Conservation (phyloP, 2,888 invertebrate genomes). For the Thecophora atra region DNA sequence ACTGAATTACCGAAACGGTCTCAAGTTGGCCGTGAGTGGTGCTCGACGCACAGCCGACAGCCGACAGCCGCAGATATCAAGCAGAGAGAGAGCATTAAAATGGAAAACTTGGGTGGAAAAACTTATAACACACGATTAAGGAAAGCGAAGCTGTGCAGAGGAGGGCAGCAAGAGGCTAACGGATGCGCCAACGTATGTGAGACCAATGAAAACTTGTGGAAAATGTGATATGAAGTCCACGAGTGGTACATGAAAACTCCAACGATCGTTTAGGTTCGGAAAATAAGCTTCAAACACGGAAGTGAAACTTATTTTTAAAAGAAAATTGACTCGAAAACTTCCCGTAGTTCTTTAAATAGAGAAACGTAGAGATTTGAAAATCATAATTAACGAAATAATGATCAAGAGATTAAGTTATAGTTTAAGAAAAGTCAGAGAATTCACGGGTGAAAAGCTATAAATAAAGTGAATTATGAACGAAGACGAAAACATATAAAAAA, state of each 20-base stretch:
- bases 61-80: constrained; percentile 1
- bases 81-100: constrained; percentile 10
- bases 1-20: constrained; percentile 60
- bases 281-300: background rate
- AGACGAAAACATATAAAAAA: too few relatives aligned
- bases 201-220: background rate
- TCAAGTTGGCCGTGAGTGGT: constrained; percentile 57
- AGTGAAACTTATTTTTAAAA: too few relatives aligned
- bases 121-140: constrained; percentile 11
- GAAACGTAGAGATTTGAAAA: too few relatives aligned
- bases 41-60: constrained; percentile 21
- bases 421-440: too few relatives aligned
- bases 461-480: too few relatives aligned
- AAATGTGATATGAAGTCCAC: background rate
- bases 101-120: constrained; percentile 31
- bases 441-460: too few relatives aligned
- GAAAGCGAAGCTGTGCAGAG: constrained; percentile 7
- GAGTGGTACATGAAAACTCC: too few relatives aligned
- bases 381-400: too few relatives aligned
- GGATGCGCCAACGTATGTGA: constrained; percentile 3
- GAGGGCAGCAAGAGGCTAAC: constrained; percentile 1
- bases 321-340: too few relatives aligned
- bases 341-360: too few relatives aligned
- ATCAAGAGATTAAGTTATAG: too few relatives aligned
- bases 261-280: background rate